These are phyloP conservation scores for Hepsetus odoe DNA, from an alignment of 2,113 vertebrate genomes.

Conservation along the genomic window DNA sequence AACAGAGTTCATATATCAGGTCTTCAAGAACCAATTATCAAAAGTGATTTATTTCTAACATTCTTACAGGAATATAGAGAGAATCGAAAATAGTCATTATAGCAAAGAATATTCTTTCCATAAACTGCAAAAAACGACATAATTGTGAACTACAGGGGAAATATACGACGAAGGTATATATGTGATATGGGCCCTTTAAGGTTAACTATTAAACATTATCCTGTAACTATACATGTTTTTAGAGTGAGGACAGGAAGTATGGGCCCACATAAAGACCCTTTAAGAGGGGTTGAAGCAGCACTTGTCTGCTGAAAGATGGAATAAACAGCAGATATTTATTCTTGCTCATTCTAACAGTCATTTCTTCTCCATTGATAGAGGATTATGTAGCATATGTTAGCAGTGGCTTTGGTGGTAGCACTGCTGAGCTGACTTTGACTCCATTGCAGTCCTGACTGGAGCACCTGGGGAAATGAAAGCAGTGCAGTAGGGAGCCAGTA, in stretches of 20 bases:
- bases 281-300: not conserved
- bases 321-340: not conserved
- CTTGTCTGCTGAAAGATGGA: not conserved
- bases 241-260: too few species aligned
- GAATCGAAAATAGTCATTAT: too few species aligned
- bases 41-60: too few species aligned
- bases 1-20: too few species aligned
- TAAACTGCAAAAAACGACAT: too few species aligned
- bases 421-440: conserved; percentile 26
- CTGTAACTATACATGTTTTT: too few species aligned
- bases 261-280: not conserved
- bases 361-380: not conserved
- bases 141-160: too few species aligned
- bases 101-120: too few species aligned
- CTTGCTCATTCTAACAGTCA: not conserved
- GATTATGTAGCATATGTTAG: not conserved
- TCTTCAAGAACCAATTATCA: too few species aligned
- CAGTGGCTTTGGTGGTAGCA: conserved; percentile 4
- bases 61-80: not conserved
- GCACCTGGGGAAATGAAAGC: conserved; percentile 59
- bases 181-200: too few species aligned
- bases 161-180: too few species aligned
- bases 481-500: conserved; percentile 61
- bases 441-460: conserved; percentile 39
- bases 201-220: too few species aligned